Base-by-base conservation (phyloP, 2,113 vertebrate genomes). In the Scytalopus superciliaris region DNA sequence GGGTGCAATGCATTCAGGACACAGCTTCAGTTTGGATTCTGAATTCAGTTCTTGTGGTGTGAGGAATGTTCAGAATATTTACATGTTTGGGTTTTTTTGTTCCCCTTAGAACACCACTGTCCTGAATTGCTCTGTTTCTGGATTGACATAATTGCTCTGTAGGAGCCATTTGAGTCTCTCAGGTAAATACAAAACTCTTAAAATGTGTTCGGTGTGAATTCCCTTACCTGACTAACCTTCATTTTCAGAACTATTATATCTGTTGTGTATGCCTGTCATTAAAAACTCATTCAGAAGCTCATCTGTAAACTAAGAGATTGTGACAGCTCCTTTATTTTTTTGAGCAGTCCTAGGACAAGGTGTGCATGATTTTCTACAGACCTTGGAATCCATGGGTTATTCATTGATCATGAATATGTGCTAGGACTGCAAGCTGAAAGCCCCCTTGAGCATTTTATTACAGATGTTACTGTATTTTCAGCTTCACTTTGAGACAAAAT, bases 321-420 rank as follows among this genome's bases (percentile, higher is more conserved):
- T 60, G 39, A 64, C 45, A 63, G 12, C 21, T 60, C 25, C 7
- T 73, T 57, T 35, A 9, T 84, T 94, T 80, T 62, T 94, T 68
- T 52, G 18, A 75, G 77, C 27, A 82, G 19, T 35, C 33, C 44
- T 78, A 45, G n/a, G 31, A 11, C 56, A 89, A 17, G 33, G 56
- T 31, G 52, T 45, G n/a, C 56, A 82, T 79, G 81, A 83, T 87
- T 95, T 88, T 77, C 40, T 62, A 44, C 74, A 91, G 82, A 44
- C 64, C 22, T 85, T 94, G 67, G 80, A 89, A 92, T 55, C 62
- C 52, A 92, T 94, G 70, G 83, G n/a, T 97, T 96, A 94, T 95
- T 96, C 90, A 96, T 90, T 4, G 78, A 80, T 94, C 89, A 67
- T 75, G 72, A 96, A 90, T 76, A 64, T 82, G 57, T 72, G 55